Conservation (phyloP, 2,113 vertebrate genomes). For the Dipodomys ordii region DNA sequence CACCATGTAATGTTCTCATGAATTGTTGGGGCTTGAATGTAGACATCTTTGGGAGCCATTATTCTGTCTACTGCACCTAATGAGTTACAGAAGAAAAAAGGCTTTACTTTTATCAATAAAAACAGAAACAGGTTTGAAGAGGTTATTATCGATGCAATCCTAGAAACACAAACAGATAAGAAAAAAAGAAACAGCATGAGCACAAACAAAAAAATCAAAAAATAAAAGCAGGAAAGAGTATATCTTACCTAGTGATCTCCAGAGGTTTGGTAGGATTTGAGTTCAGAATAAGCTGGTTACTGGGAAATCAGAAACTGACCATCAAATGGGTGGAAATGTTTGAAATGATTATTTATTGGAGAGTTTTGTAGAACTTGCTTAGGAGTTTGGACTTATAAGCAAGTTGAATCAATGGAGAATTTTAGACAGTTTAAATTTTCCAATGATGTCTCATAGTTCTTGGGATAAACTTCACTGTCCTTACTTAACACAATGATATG, state of each 20-base stretch:
- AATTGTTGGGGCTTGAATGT: background rate
- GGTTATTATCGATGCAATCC: background rate
- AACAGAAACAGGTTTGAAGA: background rate
- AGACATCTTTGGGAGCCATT: background rate
- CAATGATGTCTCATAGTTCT: background rate
- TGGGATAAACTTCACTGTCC: conserved; percentile 49
- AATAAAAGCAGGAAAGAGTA: conserved; percentile 3
- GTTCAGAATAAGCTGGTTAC: background rate
- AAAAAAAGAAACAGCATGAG: background rate
- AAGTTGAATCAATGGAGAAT: conserved; percentile 21
- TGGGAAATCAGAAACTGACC: background rate
- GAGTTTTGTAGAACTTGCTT: background rate
- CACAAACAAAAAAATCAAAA: background rate
- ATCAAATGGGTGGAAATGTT: background rate
- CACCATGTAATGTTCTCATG: background rate
- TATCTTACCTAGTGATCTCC: background rate
- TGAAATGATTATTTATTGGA: background rate
- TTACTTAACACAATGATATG: background rate
- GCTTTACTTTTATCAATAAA: background rate
- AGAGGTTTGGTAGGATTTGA: background rate
- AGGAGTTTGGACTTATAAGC: background rate
- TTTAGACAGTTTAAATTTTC: conserved; percentile 29
- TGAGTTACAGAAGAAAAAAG: background rate
- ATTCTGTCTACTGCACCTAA: background rate
- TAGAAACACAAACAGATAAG: conserved; percentile 7